phyloP scores from a whole-genome alignment of 2,113 vertebrate genomes.

The Merops nubicus region DNA sequence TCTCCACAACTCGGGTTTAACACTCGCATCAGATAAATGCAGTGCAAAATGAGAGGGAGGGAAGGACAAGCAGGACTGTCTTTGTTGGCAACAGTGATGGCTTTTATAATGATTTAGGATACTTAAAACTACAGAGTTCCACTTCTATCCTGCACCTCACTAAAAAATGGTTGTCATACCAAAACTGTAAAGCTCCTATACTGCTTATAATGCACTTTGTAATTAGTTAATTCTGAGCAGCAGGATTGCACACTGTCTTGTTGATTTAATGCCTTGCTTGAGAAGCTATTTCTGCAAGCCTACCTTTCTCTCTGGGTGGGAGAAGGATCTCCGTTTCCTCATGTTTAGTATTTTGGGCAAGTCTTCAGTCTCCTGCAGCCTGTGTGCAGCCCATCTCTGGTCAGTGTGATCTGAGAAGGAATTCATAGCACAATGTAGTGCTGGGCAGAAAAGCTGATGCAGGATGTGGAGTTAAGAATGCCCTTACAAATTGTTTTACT shows the following conservation, averaged over 20 bases:
- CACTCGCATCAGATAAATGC: not conserved
- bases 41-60: not conserved
- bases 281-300: not conserved
- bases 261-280: not conserved
- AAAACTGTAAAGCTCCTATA: not conserved
- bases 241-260: not conserved
- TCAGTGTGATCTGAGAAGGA: not conserved
- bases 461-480: not conserved
- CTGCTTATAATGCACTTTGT: not conserved
- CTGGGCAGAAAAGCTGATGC: not conserved
- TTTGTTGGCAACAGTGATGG: not conserved
- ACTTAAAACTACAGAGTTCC: not conserved
- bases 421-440: rapidly evolving
- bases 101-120: not conserved
- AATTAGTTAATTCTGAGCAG: not conserved
- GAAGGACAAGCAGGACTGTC: not conserved
- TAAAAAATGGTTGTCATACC: not conserved
- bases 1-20: not conserved
- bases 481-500: not conserved
- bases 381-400: rapidly evolving
- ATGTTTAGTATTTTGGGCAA: not conserved
- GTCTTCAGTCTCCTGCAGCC: not conserved
- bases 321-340: not conserved
- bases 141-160: not conserved
- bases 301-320: not conserved